phyloP scores from a whole-genome alignment of 2,888 invertebrate species.

The Hedychridium roseum region DNA sequence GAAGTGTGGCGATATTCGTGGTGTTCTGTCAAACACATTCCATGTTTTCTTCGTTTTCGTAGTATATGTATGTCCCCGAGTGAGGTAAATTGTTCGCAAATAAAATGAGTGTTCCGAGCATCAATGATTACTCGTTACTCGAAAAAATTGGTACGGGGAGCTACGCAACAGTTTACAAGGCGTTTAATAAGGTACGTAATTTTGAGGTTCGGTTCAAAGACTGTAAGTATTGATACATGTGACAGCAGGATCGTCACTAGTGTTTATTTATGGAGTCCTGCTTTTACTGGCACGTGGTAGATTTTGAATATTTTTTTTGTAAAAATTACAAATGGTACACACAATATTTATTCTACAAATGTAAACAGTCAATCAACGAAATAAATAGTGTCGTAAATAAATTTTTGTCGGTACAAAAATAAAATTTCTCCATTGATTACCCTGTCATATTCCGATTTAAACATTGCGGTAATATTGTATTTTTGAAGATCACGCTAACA shows the following conservation, averaged over 20 bases:
- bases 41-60: slow-evolving; percentile 5
- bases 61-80: slow-evolving; percentile 19
- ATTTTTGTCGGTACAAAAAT: background rate
- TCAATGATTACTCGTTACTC: slow-evolving; percentile 75
- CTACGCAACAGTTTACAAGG: slow-evolving; percentile 86
- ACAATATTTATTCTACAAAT: too few species aligned
- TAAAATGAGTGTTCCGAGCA: slow-evolving; percentile 67
- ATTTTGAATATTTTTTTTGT: too few species aligned
- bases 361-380: too few species aligned
- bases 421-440: slow-evolving; percentile 14
- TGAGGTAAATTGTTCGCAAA: slow-evolving; percentile 7
- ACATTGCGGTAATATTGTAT: too few species aligned
- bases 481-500: background rate
- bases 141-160: slow-evolving; percentile 84
- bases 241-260: slow-evolving; percentile 18
- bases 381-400: too few species aligned
- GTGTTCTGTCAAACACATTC: slow-evolving; percentile 17
- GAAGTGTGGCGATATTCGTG: background rate
- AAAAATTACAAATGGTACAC: too few species aligned
- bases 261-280: background rate
- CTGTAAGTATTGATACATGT: slow-evolving; percentile 14
- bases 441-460: slow-evolving; percentile 9
- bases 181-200: slow-evolving; percentile 71
- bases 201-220: slow-evolving; percentile 26
- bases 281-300: too few species aligned